Evolutionary conservation across 2,888 invertebrate genomes (phyloP).

Genomic region (Parascotia fuliginaria): DNA sequence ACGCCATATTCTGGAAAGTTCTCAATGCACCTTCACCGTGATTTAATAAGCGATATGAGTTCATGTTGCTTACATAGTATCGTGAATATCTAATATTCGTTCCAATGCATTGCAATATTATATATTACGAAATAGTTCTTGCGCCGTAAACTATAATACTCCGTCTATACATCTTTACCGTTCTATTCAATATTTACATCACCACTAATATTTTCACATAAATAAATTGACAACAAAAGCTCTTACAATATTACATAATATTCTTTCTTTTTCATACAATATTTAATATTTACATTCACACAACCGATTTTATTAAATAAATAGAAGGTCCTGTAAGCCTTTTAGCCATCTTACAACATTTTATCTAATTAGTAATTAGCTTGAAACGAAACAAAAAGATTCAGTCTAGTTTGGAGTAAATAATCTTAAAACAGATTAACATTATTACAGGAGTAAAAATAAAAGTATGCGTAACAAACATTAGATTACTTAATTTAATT

Average conservation of each 20-base stretch:
- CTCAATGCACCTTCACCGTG: neutral
- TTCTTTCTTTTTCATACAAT: slow-evolving; percentile 54
- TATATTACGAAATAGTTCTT: slow-evolving; percentile 3
- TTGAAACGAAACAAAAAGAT: neutral
- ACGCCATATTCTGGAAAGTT: neutral
- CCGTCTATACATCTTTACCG: slow-evolving; percentile 33
- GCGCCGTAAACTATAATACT: slow-evolving; percentile 37
- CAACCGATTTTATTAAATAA: slow-evolving; percentile 70
- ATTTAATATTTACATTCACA: slow-evolving; percentile 74
- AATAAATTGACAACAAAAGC: slow-evolving; percentile 70
- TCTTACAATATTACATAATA: slow-evolving; percentile 39
- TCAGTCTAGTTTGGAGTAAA: slow-evolving; percentile 15
- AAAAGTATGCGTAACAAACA: too few relatives aligned
- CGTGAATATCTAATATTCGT: neutral
- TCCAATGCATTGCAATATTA: neutral
- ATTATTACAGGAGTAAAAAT: slow-evolving; percentile 7
- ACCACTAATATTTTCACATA: slow-evolving; percentile 55
- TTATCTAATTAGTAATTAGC: slow-evolving; percentile 4
- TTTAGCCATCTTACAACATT: slow-evolving; percentile 25
- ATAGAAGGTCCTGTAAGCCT: slow-evolving; percentile 59
- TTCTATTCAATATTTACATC: slow-evolving; percentile 55
- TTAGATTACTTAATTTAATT: slow-evolving; percentile 39
- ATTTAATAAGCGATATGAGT: neutral
- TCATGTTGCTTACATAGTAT: neutral
- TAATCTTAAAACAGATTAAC: neutral